Conservation (phyloP, 2,797 vertebrate genomes). For the Micromesistius poutassou region DNA sequence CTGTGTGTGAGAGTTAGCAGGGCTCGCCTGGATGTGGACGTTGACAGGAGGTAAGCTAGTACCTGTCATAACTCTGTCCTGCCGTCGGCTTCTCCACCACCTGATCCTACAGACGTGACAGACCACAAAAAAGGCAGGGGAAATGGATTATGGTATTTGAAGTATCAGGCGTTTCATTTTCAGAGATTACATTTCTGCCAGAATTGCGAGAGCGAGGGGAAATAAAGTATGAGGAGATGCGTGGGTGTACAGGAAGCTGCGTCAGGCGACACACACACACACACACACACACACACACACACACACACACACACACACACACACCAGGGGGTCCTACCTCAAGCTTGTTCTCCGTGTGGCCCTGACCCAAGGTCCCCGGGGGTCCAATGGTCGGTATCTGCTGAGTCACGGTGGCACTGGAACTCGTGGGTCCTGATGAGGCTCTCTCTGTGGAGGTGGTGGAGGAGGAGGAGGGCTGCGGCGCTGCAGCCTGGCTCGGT, state of each 20-base stretch:
- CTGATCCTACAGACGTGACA: constrained; percentile 63
- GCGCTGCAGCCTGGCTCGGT: constrained; percentile 53
- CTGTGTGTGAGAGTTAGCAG: neutral
- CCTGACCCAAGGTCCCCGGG: constrained; percentile 45
- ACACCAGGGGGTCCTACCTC: constrained; percentile 52
- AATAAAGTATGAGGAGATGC: neutral
- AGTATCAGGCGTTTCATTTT: constrained; percentile 4
- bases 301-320: too few species aligned
- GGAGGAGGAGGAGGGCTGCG: constrained; percentile 21
- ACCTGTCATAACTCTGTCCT: constrained; percentile 77
- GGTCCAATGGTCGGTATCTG: constrained; percentile 50
- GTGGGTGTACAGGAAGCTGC: neutral
- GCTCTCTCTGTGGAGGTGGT: constrained; percentile 39
- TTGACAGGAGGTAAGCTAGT: constrained; percentile 10
- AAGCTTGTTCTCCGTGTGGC: constrained; percentile 42
- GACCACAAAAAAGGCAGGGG: constrained; percentile 22
- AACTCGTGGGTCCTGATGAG: constrained; percentile 45
- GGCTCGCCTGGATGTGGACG: neutral
- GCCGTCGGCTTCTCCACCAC: constrained; percentile 61
- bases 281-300: constrained; percentile 8
- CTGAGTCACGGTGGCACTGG: constrained; percentile 56
- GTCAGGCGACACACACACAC: constrained; percentile 4
- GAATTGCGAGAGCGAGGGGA: constrained; percentile 1
- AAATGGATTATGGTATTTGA: neutral
- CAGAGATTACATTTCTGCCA: neutral